phyloP scores from a whole-genome alignment of 2,797 vertebrate genomes.

The Smutsia gigantea region DNA sequence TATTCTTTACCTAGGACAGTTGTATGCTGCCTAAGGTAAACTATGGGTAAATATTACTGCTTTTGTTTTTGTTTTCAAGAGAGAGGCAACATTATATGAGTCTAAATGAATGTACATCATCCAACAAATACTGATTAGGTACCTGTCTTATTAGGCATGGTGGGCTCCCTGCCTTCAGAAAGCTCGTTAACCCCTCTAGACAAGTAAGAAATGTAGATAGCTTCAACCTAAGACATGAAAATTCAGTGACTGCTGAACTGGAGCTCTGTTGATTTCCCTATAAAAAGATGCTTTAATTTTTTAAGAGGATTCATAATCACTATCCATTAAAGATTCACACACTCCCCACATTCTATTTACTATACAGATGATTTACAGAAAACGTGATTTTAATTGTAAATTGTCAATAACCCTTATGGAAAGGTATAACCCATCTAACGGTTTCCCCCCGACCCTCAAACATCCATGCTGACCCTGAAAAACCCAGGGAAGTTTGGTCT shows the following conservation, averaged over 20 bases:
- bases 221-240: neutral
- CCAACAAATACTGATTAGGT: neutral
- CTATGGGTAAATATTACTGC: neutral
- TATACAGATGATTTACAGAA: neutral
- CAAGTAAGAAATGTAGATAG: neutral
- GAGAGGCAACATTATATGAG: neutral
- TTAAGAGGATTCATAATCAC: neutral
- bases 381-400: neutral
- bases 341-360: neutral
- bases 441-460: neutral
- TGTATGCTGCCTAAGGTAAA: neutral
- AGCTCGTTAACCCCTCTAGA: neutral
- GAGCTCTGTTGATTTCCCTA: neutral
- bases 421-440: neutral
- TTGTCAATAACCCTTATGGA: neutral
- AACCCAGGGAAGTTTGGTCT: neutral
- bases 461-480: neutral
- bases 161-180: neutral
- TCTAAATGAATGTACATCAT: neutral
- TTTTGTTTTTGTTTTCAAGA: neutral
- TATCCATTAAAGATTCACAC: neutral
- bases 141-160: neutral
- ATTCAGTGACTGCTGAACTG: neutral
- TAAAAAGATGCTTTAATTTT: constrained; percentile 25
- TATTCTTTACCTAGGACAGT: neutral